Percentiles rank a stretch among this genome's conserved stretches.
phyloP scores from a whole-genome alignment of 2,888 invertebrate species.

The Platycheirus rosarum region DNA sequence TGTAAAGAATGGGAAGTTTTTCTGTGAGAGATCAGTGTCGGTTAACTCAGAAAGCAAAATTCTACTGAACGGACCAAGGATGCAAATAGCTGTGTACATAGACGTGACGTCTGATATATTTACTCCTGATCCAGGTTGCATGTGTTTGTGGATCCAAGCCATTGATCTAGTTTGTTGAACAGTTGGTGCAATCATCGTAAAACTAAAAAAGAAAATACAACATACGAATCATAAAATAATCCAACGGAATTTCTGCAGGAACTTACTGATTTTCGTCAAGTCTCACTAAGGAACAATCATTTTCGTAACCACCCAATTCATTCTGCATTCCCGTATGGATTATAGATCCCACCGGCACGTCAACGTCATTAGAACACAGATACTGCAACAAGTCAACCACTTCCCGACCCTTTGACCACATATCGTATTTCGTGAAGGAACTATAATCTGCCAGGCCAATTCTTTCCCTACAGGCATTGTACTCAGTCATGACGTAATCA shows the following conservation, averaged over 20 bases:
- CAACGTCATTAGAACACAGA: constrained; percentile 97
- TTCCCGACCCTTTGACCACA: constrained; percentile 94
- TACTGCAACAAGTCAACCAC: constrained; percentile 95
- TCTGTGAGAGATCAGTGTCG: constrained; percentile 92
- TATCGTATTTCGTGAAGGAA: constrained; percentile 97
- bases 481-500: constrained; percentile 93
- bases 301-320: constrained; percentile 96
- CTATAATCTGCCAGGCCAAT: constrained; percentile 98
- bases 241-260: too few relatives aligned
- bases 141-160: constrained; percentile 93
- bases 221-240: too few relatives aligned
- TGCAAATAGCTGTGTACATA: constrained; percentile 97
- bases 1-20: constrained; percentile 97
- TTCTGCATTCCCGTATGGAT: constrained; percentile 99
- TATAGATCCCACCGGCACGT: constrained; percentile 95
- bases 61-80: constrained; percentile 96
- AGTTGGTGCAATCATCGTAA: constrained; percentile 99
- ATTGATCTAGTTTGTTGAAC: constrained; percentile 97
- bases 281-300: constrained; percentile 97
- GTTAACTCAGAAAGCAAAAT: constrained; percentile 94
- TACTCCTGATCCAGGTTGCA: constrained; percentile 87
- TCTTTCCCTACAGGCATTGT: constrained; percentile 95
- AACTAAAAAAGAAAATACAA: constrained; percentile 87
- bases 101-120: constrained; percentile 97
- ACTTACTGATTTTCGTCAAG: constrained; percentile 92